phyloP scores from a whole-genome alignment of 2,888 invertebrate species.

The Parnassius glacialis region DNA sequence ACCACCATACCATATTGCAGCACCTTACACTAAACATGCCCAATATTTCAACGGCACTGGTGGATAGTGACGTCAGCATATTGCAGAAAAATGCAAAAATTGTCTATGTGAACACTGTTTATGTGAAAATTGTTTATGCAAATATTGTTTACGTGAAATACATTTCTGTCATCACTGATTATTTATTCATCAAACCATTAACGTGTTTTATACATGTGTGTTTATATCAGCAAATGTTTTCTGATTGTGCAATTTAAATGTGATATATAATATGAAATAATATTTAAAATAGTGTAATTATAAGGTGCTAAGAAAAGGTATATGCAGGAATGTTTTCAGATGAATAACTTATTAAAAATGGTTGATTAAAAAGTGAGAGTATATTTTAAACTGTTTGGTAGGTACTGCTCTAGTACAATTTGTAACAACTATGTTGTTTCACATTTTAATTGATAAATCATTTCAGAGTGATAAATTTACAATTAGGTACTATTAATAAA shows the following conservation, averaged over 20 bases:
- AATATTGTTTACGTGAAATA: conserved; percentile 45
- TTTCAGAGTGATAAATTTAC: conserved; percentile 4
- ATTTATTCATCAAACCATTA: conserved; percentile 24
- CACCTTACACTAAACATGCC: conserved; percentile 90
- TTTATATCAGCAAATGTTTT: conserved; percentile 43
- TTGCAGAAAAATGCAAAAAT: conserved; percentile 39
- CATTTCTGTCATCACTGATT: conserved; percentile 32
- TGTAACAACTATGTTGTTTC: conserved; percentile 77
- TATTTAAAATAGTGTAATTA: conserved; percentile 53
- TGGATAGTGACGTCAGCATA: conserved; percentile 58
- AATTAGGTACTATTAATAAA: conserved; percentile 5
- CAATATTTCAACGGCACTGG: conserved; percentile 82
- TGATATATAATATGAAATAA: conserved; percentile 65
- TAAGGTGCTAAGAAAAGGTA: conserved; percentile 73
- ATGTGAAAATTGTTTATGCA: conserved; percentile 51
- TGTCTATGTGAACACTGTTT: conserved; percentile 31
- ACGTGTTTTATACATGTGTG: conserved; percentile 25
- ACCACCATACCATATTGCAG: conserved; percentile 92
- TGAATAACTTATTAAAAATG: conserved; percentile 32
- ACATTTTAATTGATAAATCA: conserved; percentile 2
- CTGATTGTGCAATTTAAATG: conserved; percentile 76
- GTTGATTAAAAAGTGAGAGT: conserved; percentile 27
- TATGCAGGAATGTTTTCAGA: conserved; percentile 49
- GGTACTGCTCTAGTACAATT: conserved; percentile 70
- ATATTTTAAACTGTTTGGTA: conserved; percentile 48